Conservation (phyloP, 2,888 invertebrate species). For the Dicyrtomina minuta region DNA sequence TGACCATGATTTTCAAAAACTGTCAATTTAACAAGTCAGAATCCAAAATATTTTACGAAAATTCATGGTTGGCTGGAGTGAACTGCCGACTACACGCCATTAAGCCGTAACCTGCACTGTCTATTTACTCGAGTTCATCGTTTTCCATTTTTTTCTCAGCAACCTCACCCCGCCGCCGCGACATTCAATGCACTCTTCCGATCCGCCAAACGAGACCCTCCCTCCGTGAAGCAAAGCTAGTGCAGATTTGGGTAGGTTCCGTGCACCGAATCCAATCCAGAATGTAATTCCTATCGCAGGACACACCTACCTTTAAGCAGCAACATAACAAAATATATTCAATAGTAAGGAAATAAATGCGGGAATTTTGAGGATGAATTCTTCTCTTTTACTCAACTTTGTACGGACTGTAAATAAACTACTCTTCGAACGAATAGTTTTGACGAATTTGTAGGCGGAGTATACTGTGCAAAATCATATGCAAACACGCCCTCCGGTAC, state of each 20-base stretch:
- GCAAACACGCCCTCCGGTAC: too few relatives aligned
- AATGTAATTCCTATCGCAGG: not conserved
- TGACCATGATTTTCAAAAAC: not conserved
- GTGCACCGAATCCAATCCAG: not conserved
- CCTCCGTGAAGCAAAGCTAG: not conserved
- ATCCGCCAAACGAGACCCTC: not conserved
- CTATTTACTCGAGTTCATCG: slow-evolving; percentile 34
- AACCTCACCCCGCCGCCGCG: slow-evolving; percentile 23
- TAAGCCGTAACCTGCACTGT: slow-evolving; percentile 35
- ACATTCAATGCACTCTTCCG: slow-evolving; percentile 35
- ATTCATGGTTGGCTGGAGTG: slow-evolving; percentile 9
- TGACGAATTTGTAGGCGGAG: too few relatives aligned
- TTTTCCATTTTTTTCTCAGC: slow-evolving; percentile 18
- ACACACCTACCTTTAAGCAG: too few relatives aligned
- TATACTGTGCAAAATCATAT: too few relatives aligned
- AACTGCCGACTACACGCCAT: slow-evolving; percentile 30
- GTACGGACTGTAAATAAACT: too few relatives aligned
- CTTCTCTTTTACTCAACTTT: not conserved
- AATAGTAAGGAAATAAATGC: not conserved
- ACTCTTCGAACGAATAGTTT: too few relatives aligned
- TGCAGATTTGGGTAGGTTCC: too few relatives aligned
- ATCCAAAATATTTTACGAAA: not conserved
- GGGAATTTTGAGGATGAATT: not conserved
- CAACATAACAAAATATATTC: too few relatives aligned
- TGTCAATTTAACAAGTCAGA: not conserved